phyloP scores from a whole-genome alignment of 2,113 vertebrate genomes.

The Dasyurus viverrinus region DNA sequence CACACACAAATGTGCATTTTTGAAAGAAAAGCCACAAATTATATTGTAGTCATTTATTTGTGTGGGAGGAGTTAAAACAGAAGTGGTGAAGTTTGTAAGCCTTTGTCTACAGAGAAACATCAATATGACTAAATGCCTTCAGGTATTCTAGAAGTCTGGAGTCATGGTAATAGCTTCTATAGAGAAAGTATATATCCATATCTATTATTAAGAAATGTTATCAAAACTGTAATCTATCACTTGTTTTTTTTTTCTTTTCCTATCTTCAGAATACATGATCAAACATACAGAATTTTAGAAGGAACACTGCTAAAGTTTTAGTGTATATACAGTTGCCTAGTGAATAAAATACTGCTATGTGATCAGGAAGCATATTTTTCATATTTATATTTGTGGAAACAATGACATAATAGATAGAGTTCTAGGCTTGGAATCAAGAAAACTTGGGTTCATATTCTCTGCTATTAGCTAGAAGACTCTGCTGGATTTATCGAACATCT shows the following conservation, averaged over 20 bases:
- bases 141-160: background rate
- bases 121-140: background rate
- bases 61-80: background rate
- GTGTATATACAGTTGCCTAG: background rate
- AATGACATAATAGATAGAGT: background rate
- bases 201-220: background rate
- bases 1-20: no score
- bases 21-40: background rate
- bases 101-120: background rate
- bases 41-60: background rate
- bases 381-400: background rate
- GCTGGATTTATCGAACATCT: background rate
- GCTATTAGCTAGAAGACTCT: background rate
- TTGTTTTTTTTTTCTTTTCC: background rate
- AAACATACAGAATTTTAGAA: background rate
- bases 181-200: background rate
- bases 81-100: background rate
- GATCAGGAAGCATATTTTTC: background rate
- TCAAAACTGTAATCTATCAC: background rate
- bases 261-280: background rate
- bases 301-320: background rate
- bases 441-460: background rate
- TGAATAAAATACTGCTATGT: slow-evolving; percentile 17
- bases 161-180: background rate
- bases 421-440: background rate